A percentile compares a stretch with the other conserved stretches of the same genome.
Conservation (phyloP, 2,888 invertebrate genomes). For the Nycteola revayana region DNA sequence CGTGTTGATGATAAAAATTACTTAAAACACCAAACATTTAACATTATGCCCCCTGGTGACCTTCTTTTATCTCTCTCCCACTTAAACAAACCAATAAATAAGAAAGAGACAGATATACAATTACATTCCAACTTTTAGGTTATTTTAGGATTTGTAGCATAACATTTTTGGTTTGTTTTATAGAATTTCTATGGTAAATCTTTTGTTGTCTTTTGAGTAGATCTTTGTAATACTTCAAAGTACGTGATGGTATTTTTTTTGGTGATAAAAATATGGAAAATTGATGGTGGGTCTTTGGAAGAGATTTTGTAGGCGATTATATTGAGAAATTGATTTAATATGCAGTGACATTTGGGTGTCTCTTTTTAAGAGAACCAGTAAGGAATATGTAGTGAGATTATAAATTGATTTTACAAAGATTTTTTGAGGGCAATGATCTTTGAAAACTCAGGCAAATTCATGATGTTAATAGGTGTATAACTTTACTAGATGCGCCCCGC, state of each 20-base stretch:
- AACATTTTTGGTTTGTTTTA: slow-evolving; percentile 41
- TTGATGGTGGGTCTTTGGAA: slow-evolving; percentile 46
- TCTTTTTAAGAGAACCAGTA: slow-evolving; percentile 10
- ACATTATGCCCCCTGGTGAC: slow-evolving; percentile 61
- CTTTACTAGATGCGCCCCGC: too few relatives aligned
- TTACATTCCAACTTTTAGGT: slow-evolving; percentile 28
- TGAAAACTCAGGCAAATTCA: too few relatives aligned
- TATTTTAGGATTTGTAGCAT: slow-evolving; percentile 42
- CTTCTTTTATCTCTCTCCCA: slow-evolving; percentile 47
- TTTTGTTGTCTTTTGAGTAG: slow-evolving; percentile 58
- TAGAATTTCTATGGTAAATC: slow-evolving; percentile 50
- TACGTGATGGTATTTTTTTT: slow-evolving; percentile 61
- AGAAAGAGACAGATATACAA: slow-evolving; percentile 35
- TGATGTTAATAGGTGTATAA: too few relatives aligned
- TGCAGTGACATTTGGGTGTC: slow-evolving; percentile 11
- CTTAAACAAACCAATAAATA: slow-evolving; percentile 18
- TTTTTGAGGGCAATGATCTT: neutral
- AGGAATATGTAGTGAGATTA: slow-evolving; percentile 1
- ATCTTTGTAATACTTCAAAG: slow-evolving; percentile 60
- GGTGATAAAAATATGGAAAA: slow-evolving; percentile 62
- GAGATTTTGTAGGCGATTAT: slow-evolving; percentile 43
- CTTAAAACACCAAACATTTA: slow-evolving; percentile 80
- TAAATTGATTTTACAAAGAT: slow-evolving; percentile 15
- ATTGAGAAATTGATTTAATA: slow-evolving; percentile 48
- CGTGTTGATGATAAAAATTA: slow-evolving; percentile 81